Conservation (phyloP, 2,888 invertebrate genomes). For the Drosophila stalkeri region DNA sequence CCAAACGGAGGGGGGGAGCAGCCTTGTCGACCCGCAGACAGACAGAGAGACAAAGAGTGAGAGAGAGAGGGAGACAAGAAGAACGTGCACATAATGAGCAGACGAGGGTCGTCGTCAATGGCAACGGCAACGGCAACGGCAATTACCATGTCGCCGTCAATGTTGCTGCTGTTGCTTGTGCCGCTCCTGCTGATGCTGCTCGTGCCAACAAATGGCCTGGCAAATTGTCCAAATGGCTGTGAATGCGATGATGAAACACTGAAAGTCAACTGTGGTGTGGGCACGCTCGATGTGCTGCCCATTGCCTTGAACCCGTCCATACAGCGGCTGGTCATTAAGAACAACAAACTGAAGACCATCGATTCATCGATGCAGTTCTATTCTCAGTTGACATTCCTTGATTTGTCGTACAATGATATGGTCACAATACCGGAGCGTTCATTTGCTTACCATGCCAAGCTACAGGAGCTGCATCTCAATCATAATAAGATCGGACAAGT, state of each 20-base stretch:
- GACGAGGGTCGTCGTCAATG: constrained; percentile 59
- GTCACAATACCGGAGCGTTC: constrained; percentile 92
- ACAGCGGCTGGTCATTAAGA: constrained; percentile 92
- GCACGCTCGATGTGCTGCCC: constrained; percentile 94
- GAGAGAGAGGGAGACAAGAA: constrained; percentile 10
- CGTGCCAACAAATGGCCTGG: constrained; percentile 84
- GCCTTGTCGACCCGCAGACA: constrained; percentile 22
- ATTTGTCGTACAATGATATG: constrained; percentile 93
- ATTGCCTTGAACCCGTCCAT: constrained; percentile 96
- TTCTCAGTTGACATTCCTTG: constrained; percentile 93
- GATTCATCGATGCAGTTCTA: constrained; percentile 96
- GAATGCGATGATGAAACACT: constrained; percentile 95
- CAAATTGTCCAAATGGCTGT: constrained; percentile 94
- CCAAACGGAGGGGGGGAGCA: constrained; percentile 20
- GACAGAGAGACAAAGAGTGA: constrained; percentile 12
- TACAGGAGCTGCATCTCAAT: constrained; percentile 93
- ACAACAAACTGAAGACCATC: constrained; percentile 94
- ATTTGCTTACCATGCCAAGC: constrained; percentile 92
- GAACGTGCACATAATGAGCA: constrained; percentile 58
- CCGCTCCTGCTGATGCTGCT: constrained; percentile 40
- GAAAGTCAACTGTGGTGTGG: constrained; percentile 93
- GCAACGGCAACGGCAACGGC: constrained; percentile 53
- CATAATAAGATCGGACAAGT: constrained; percentile 94
- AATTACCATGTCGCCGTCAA: constrained; percentile 67
- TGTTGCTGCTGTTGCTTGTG: constrained; percentile 28